Conservation (phyloP, 2,888 invertebrate genomes). For the Zelleria hepariella region DNA sequence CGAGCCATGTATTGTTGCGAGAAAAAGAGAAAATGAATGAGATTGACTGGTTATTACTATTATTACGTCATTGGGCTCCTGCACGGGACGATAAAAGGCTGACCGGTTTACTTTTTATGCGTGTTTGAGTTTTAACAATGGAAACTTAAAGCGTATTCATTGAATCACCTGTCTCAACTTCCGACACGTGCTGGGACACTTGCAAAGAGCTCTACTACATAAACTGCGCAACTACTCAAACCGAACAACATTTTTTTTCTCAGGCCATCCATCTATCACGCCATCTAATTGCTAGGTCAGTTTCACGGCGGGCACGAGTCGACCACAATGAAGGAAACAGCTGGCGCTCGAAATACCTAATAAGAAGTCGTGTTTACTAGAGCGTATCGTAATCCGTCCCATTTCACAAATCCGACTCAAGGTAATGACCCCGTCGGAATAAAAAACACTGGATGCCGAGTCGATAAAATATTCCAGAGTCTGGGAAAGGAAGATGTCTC, state of each 20-base stretch:
- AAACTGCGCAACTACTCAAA: neutral
- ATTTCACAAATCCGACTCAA: slow-evolving; percentile 5
- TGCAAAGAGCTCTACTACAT: neutral
- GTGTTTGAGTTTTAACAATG: slow-evolving; percentile 61
- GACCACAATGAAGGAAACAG: slow-evolving; percentile 1
- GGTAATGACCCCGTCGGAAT: slow-evolving; percentile 2
- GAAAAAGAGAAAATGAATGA: slow-evolving; percentile 66
- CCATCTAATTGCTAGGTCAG: neutral
- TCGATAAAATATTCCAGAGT: neutral
- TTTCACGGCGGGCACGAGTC: neutral
- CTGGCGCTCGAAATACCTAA: slow-evolving; percentile 1
- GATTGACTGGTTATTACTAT: slow-evolving; percentile 67
- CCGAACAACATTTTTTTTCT: neutral
- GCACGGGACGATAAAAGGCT: slow-evolving; percentile 62
- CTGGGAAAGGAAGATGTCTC: neutral
- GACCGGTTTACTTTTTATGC: slow-evolving; percentile 68
- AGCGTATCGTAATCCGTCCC: slow-evolving; percentile 5
- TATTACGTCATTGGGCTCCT: slow-evolving; percentile 62
- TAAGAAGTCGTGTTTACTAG: slow-evolving; percentile 4
- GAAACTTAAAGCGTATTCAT: slow-evolving; percentile 62
- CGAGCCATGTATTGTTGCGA: slow-evolving; percentile 58
- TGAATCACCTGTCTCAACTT: slow-evolving; percentile 53
- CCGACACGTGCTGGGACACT: slow-evolving; percentile 33
- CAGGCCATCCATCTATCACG: neutral
- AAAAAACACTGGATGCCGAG: neutral